Evolutionary conservation across 2,797 vertebrate genomes (phyloP).

Genomic region (Selene dorsalis): DNA sequence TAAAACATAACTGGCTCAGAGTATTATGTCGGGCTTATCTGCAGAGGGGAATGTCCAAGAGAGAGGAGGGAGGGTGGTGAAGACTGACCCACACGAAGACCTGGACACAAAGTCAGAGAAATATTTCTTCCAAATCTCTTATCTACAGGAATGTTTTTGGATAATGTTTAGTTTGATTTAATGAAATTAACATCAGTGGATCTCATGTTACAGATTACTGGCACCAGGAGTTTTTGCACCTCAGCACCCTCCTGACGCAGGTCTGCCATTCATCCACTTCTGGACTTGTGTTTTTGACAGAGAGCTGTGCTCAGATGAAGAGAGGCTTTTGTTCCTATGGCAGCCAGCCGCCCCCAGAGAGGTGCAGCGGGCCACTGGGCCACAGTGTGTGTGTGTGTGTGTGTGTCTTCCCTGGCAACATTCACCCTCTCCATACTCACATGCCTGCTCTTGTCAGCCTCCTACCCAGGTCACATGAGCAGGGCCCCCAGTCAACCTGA

Average conservation of each 20-base stretch:
- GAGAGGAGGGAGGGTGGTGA: slow-evolving; percentile 5
- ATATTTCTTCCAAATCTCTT: slow-evolving; percentile 14
- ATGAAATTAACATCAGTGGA: slow-evolving; percentile 3
- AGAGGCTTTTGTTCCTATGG: slow-evolving; percentile 73
- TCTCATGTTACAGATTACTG: slow-evolving; percentile 9
- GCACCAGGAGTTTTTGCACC: not conserved
- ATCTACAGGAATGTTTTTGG: slow-evolving; percentile 38
- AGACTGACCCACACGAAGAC: not conserved
- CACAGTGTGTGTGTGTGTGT: slow-evolving; percentile 37
- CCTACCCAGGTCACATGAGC: slow-evolving; percentile 75
- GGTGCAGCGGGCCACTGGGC: slow-evolving; percentile 62
- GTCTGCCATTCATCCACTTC: slow-evolving; percentile 61
- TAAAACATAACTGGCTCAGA: slow-evolving; percentile 35
- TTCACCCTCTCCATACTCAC: slow-evolving; percentile 73
- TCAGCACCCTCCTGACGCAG: slow-evolving; percentile 11
- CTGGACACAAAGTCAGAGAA: not conserved
- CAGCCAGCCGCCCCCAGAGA: slow-evolving; percentile 70
- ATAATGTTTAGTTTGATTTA: not conserved
- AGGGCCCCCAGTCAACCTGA: slow-evolving; percentile 57
- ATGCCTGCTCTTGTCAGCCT: slow-evolving; percentile 78
- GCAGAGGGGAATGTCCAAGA: slow-evolving; percentile 31
- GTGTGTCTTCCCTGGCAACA: slow-evolving; percentile 65
- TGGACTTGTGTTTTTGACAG: slow-evolving; percentile 71
- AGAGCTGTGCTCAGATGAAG: slow-evolving; percentile 65
- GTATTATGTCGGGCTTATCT: slow-evolving; percentile 44